Conservation (phyloP, 1,140 invertebrate genomes). For the Laodelphax striatellus region DNA sequence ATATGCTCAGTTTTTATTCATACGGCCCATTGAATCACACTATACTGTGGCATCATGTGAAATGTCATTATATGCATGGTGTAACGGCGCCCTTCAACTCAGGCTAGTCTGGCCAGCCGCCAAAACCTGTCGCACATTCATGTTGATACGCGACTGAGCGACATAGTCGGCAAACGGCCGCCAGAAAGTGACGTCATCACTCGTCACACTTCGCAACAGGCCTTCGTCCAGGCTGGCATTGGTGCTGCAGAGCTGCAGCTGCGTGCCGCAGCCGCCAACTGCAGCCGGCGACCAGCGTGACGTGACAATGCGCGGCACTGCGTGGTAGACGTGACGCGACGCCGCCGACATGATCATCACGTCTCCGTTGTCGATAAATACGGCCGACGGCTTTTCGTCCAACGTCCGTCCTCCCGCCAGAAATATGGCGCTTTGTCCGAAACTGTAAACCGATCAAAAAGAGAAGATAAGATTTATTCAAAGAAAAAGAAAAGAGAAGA, state of each 20-base stretch:
- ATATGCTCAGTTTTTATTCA: too few species aligned
- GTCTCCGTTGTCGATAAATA: slow-evolving; percentile 69
- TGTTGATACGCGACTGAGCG: slow-evolving; percentile 46
- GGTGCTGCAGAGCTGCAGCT: neutral
- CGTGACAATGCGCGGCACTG: slow-evolving; percentile 61
- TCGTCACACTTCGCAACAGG: slow-evolving; percentile 16
- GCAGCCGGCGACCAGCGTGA: neutral
- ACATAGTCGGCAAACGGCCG: slow-evolving; percentile 40
- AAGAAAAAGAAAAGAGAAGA: too few species aligned
- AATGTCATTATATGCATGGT: too few species aligned
- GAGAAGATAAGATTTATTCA: too few species aligned
- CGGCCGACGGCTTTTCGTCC: slow-evolving; percentile 47
- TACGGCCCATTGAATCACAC: too few species aligned
- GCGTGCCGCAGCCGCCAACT: neutral
- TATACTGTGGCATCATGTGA: too few species aligned
- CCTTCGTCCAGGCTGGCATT: too few species aligned
- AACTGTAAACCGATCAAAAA: slow-evolving; percentile 56
- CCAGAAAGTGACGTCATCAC: slow-evolving; percentile 37
- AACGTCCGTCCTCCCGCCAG: slow-evolving; percentile 61
- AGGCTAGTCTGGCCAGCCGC: slow-evolving; percentile 29
- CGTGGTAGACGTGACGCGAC: slow-evolving; percentile 69
- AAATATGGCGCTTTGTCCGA: slow-evolving; percentile 78
- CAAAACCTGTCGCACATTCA: slow-evolving; percentile 64
- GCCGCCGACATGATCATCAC: slow-evolving; percentile 67
- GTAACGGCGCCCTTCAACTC: too few species aligned